Base-by-base conservation (phyloP, 2,113 vertebrate species). In the Cephalopholis sonnerati region DNA sequence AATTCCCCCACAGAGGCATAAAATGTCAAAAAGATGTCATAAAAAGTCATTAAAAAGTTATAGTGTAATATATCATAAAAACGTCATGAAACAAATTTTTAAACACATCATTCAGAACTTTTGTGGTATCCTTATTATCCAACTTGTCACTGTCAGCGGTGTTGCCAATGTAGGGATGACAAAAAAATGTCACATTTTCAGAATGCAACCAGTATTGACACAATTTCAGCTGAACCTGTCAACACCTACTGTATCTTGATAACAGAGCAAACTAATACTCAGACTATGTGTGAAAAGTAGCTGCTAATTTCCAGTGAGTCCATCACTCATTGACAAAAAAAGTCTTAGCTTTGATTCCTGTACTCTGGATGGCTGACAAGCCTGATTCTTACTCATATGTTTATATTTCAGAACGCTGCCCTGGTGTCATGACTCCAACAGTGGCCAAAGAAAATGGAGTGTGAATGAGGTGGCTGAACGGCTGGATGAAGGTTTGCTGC, bases 401-500 rank as follows among this genome's bases (percentile, higher is more conserved):
- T 57, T 55, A 55, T 59, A 17, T 16, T 48, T 20, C 36, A 57
- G 10, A n/a, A 27, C 17, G 7, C 12, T n/a, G 41, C 29, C 46
- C 16, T 27, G 32, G 46, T 57, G 61, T 77, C 80, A 66, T 36
- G 54, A 79, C 59, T 70, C 36, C 70, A 7, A 75, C 44, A 24
- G 64, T 20, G 55, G 71, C 46, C 17, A 57, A 27, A 41, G 25
- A 22, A 68, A 59, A 69, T 51, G 18, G 13, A 73, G 62, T 51
- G 41, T n/a, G 39, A 84, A 50, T 10, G 39, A 74, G 29, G 64
- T 61, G 65, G 44, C 25, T 73, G 51, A 65, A 15, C 59, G 58
- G 74, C 61, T 74, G 41, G 51, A 70, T 48, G 66, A 27, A 72
- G 58, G 58, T 39, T 29, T 27, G 22, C 50, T 61, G 73, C 81